A percentile compares a stretch with the other conserved stretches of the same genome.
phyloP scores from a whole-genome alignment of 2,888 invertebrate species.

The Pristionchus arcanus region DNA sequence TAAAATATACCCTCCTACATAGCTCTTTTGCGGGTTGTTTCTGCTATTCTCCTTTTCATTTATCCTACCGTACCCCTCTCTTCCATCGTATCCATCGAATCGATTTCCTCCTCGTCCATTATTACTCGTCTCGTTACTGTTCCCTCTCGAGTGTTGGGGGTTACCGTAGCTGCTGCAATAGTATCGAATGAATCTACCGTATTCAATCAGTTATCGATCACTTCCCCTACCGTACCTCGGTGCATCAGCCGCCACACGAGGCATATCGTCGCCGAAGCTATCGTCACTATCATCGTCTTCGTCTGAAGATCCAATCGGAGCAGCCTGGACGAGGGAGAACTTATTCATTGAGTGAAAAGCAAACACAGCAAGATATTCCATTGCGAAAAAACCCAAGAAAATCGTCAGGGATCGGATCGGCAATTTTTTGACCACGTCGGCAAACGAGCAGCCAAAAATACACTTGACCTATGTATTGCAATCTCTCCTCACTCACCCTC shows the following conservation, averaged over 20 bases:
- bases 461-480: too few species aligned
- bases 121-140: neutral
- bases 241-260: neutral
- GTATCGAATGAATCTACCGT: neutral
- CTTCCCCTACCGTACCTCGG: neutral
- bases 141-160: neutral
- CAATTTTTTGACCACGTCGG: too few species aligned
- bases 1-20: neutral
- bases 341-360: neutral
- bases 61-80: neutral
- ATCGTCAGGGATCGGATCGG: too few species aligned
- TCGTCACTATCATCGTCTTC: neutral
- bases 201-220: neutral
- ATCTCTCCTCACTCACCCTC: neutral
- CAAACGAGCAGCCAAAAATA: too few species aligned
- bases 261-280: neutral
- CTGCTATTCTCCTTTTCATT: slow-evolving; percentile 13
- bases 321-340: neutral
- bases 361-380: neutral
- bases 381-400: too few species aligned
- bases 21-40: neutral
- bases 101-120: neutral
- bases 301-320: neutral
- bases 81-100: neutral
- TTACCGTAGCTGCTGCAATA: neutral